Base-by-base conservation (phyloP, 2,888 invertebrate genomes). In the Lasioglossum villosulum region DNA sequence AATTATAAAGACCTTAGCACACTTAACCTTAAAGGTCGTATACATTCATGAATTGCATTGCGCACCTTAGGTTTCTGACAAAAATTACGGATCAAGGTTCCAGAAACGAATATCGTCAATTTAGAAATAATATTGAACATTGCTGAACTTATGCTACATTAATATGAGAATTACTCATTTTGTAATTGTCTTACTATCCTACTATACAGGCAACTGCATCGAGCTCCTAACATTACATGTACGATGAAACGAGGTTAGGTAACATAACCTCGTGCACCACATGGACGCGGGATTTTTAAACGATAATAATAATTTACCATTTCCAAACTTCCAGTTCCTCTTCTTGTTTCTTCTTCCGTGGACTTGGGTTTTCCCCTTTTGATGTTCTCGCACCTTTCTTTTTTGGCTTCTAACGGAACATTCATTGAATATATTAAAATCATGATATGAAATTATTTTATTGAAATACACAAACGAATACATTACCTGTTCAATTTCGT, bases 241-340 rank as follows among this genome's bases (percentile, higher is more conserved):
- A 37, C 12, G 1, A 1, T 2, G 16, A 37, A 16, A 48, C 6
- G 30, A 59, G 59, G 48, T 75, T 72, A 79, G 4, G 19, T 1
- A n/a, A 76, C n/a, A 71, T 75, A 83, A 84, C 85, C 80, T 74
- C 10, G 27, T 34, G 16, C 1, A 71, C 16, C 12, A n/a, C 45
- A 23, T 68, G 71, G 16, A 8, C 5, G 71, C 73, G 76, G 73
- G 37, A 76, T 48, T 42, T 52, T 80, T 27, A 63, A 66, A 78
- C 23, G 3, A 0, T 52, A 37, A 66, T 34, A 56, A 75, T 78
- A 70, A 66, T n/a, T 96, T 95, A 98, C 98, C 98, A 98, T 96
- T 98, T 98, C 98, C 98, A 98, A 82, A 98, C 98, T 95, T 98
- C 98, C 92, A 96, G 97, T 90, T 97, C 97, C 88, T 98, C 97